Percentiles rank a stretch among this genome's conserved stretches.
Evolutionary conservation across 2,113 vertebrate species (phyloP).

Genomic region (Tinamus guttatus): DNA sequence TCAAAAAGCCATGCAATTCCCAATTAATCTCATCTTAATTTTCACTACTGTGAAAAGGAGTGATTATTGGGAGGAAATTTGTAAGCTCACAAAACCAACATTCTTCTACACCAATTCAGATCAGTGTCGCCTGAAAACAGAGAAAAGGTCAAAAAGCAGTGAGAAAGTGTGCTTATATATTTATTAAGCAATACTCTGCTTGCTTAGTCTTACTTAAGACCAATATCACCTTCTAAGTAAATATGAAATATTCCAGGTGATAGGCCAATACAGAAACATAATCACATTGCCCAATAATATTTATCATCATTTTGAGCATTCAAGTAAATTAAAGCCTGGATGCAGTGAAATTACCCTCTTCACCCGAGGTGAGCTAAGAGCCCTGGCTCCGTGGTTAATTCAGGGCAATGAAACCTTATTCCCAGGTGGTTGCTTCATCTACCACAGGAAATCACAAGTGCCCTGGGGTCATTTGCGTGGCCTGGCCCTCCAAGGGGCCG

Average conservation of each 20-base stretch:
- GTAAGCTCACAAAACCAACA: not conserved
- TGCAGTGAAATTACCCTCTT: not conserved
- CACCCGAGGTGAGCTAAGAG: not conserved
- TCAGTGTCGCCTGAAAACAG: not conserved
- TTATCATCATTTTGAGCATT: not conserved
- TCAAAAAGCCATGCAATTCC: not conserved
- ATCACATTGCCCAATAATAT: not conserved
- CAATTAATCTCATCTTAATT: not conserved
- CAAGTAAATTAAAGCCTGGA: not conserved
- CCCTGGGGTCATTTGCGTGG: not conserved
- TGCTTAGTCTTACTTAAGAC: not conserved
- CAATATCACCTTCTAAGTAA: not conserved
- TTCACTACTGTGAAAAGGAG: not conserved
- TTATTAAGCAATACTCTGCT: not conserved
- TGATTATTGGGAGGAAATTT: not conserved
- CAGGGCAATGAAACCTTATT: not conserved
- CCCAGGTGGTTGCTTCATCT: not conserved
- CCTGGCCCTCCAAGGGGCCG: not conserved
- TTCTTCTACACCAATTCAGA: not conserved
- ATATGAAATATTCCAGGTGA: not conserved
- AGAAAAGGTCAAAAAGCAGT: not conserved
- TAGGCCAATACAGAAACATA: not conserved
- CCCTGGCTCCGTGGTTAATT: not conserved
- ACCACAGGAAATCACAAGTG: not conserved
- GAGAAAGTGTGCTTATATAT: not conserved